Base-by-base conservation (phyloP, 2,888 invertebrate species). In the Lycaena phlaeas region DNA sequence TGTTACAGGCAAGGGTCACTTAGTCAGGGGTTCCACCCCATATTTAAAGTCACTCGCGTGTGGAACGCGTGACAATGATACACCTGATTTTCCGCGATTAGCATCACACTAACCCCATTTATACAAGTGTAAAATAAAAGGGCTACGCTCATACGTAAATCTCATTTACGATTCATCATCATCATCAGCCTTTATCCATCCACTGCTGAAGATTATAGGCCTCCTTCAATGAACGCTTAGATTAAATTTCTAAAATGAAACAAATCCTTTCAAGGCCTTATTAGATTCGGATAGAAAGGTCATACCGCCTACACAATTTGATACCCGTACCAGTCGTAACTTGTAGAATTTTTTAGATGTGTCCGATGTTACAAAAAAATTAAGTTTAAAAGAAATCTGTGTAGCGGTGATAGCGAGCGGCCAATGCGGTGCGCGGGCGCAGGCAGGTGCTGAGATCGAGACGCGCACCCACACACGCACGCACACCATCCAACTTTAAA, bases 301-400 rank as follows among this genome's bases (percentile, higher is more conserved):
- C 61, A 65, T 70, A 62, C 82, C 82, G 81, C 81, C 82, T 81
- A 81, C 82, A 69, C 77, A 77, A 75, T 73, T 70, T 70, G 63
- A 68, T 61, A 54, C 64, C 69, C 61, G 59, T 78, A 79, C 82
- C 71, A 70, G 82, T 84, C 67, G 70, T 73, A 76, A 82, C 82
- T 73, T 75, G 82, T 77, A 56, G 59, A 63, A 79, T 82, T 84
- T 82, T 81, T 79, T 63, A 64, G 53, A 61, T 61, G 64, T 68
- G 75, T 72, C 78, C 77, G 66, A 78, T 68, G 73, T 65, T 64
- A 74, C 61, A 76, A 82, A 81, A 82, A 78, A 77, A 70, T 58
- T 62, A 31, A 68, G 71, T 77, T 63, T 69, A 78, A 75, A 82
- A 82, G 79, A 84, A 84, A 84, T 84, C 82, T 74, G 74, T 82